Percentiles rank a stretch among this genome's conserved stretches.
phyloP scores from a whole-genome alignment of 2,888 invertebrate genomes.

The Chromoteleia sp. region DNA sequence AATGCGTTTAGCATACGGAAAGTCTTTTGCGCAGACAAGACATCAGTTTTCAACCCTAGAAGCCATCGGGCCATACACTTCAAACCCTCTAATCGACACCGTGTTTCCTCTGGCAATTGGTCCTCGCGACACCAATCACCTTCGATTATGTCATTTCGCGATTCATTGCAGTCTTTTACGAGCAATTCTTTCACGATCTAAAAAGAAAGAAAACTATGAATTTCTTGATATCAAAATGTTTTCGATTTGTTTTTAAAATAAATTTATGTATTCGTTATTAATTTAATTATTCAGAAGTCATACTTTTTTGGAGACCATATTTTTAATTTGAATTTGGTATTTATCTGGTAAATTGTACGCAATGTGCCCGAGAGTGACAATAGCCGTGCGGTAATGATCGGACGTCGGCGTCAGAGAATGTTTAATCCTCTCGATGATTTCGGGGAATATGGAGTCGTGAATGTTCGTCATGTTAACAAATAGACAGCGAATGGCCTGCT shows the following conservation, averaged over 20 bases:
- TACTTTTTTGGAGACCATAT: slow-evolving; percentile 96
- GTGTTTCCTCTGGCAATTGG: slow-evolving; percentile 94
- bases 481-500: slow-evolving; percentile 97
- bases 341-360: slow-evolving; percentile 96
- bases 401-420: slow-evolving; percentile 90
- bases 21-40: slow-evolving; percentile 95
- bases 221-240: no score
- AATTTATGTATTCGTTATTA: slow-evolving; percentile 6
- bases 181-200: slow-evolving; percentile 97
- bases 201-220: slow-evolving; percentile 55
- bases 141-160: slow-evolving; percentile 85
- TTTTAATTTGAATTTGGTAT: slow-evolving; percentile 96
- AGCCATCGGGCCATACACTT: slow-evolving; percentile 99
- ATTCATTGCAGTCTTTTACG: slow-evolving; percentile 90
- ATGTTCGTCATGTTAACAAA: slow-evolving; percentile 91
- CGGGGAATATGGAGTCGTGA: slow-evolving; percentile 92
- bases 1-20: slow-evolving; percentile 97
- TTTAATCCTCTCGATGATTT: slow-evolving; percentile 92
- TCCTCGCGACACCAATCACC: slow-evolving; percentile 94
- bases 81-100: slow-evolving; percentile 96
- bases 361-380: slow-evolving; percentile 97
- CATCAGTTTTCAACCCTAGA: slow-evolving; percentile 94
- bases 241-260: no score
- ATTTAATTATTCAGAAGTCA: slow-evolving; percentile 64
- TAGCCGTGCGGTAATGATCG: slow-evolving; percentile 95